Evolutionary conservation across 1,140 invertebrate genomes (phyloP), one percentile per base, ranked within the genome.

Genomic region (Eubasilissa regina): DNA sequence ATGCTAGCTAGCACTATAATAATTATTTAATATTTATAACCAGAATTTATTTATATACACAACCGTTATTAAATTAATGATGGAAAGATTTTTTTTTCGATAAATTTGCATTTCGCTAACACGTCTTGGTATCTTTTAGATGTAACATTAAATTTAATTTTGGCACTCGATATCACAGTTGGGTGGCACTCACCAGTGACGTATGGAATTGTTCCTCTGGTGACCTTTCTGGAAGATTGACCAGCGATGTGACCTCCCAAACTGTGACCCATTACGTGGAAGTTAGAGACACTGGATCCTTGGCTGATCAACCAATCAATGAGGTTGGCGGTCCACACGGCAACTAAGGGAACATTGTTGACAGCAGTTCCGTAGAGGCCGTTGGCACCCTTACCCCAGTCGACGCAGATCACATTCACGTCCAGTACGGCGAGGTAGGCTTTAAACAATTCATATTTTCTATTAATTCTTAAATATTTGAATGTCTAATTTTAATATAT

Each of bases 391-490:
- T 11, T 35, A 0, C 84, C 83, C 90, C 91, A 92, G 79, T 92
- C 90, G 0, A 92, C 86, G 0, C 90, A 87, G 48, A 93, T 90
- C 3, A 93, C 86, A 72, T 93, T 93, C 25, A 85, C 87, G 66
- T 90, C 87, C 3, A 84, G 85, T 4, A 84, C 84, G 0, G 79
- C 81, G 1, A 91, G 82, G 68, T 89, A 90, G 0, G 87, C 90
- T 79, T 81, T 35, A 35, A 35, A 35, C 25, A 35, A 35, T 35
- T 35, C 6, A 35, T 35, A 44, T 35, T 35, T 35, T 1, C 25
- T 35, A 6, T 35, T 6, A 35, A 35, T 35, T 35, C 25, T 6
- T 35, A 35, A 1, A 35, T 35, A 35, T 35, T 35, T 6, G 6
- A 35, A 35, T 6, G 25, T 35, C 25, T 35, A 3, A 35, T 35